A percentile compares a stretch with the other conserved stretches of the same genome.
phyloP scores from a whole-genome alignment of 1,140 invertebrate species.

The Dolichoris vasculosae region DNA sequence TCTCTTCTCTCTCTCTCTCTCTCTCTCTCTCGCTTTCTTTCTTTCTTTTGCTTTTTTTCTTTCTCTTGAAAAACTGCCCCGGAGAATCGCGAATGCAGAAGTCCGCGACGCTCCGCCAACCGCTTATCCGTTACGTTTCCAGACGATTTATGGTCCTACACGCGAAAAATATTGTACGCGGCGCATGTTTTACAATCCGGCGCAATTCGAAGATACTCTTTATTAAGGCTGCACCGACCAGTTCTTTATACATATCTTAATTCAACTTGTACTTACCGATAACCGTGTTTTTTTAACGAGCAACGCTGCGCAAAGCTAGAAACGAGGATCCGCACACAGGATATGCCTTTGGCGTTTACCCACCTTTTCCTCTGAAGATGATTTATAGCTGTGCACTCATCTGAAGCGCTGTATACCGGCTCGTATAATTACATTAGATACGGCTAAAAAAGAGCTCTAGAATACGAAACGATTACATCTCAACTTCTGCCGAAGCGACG shows the following conservation, averaged over 20 bases:
- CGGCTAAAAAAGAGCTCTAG: background rate
- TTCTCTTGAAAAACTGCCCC: background rate
- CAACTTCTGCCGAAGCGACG: background rate
- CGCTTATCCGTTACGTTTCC: background rate
- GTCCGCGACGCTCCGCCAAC: background rate
- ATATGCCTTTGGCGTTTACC: too few relatives aligned
- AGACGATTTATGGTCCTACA: background rate
- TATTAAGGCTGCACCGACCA: background rate
- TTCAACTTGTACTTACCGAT: background rate
- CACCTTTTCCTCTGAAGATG: background rate
- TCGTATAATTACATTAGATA: background rate
- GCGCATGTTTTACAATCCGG: conserved; percentile 7
- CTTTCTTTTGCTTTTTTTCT: background rate
- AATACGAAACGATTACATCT: background rate
- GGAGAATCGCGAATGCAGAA: conserved; percentile 11
- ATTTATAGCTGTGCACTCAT: background rate
- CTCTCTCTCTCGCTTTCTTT: background rate
- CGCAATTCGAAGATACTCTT: conserved; percentile 20
- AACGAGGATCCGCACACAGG: background rate
- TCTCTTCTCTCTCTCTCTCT: background rate
- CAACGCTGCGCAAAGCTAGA: background rate
- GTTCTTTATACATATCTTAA: background rate
- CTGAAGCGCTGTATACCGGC: background rate
- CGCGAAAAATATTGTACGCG: conserved; percentile 28
- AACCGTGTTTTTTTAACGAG: background rate